Evolutionary conservation across 1,140 invertebrate species (phyloP).

Genomic region (Antheraea mylitta): DNA sequence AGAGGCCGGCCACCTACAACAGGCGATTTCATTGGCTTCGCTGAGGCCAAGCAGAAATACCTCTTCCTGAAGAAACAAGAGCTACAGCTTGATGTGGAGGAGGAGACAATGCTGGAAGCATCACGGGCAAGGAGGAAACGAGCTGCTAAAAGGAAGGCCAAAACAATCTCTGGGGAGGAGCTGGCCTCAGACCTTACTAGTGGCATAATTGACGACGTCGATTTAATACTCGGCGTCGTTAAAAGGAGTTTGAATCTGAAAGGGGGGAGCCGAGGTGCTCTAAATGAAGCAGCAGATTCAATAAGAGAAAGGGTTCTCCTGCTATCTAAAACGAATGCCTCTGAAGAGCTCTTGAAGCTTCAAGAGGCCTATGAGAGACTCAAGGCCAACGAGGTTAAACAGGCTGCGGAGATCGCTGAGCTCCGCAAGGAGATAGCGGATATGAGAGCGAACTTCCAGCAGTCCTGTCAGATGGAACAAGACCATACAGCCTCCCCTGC

Average conservation of each 20-base stretch:
- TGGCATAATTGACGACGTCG: not conserved
- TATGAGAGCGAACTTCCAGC: not conserved
- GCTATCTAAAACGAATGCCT: not conserved
- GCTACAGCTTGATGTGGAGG: not conserved
- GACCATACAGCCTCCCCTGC: no score
- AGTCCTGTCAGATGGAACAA: not conserved
- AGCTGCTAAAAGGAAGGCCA: not conserved
- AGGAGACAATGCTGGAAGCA: not conserved
- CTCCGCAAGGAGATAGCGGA: not conserved
- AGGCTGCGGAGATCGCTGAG: not conserved
- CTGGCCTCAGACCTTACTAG: not conserved
- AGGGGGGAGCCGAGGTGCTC: not conserved
- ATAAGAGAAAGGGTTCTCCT: not conserved
- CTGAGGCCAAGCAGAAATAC: not conserved
- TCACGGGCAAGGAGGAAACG: not conserved
- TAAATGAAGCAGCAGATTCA: not conserved
- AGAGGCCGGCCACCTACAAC: not conserved
- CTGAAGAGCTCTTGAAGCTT: not conserved
- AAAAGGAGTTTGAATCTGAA: not conserved
- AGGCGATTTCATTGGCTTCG: not conserved
- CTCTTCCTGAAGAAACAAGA: not conserved
- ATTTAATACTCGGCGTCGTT: not conserved
- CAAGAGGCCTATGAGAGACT: not conserved
- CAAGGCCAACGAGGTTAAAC: not conserved
- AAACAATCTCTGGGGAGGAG: not conserved